Evolutionary conservation across 1,140 invertebrate genomes (phyloP).

Genomic region (Melitaea cinxia): DNA sequence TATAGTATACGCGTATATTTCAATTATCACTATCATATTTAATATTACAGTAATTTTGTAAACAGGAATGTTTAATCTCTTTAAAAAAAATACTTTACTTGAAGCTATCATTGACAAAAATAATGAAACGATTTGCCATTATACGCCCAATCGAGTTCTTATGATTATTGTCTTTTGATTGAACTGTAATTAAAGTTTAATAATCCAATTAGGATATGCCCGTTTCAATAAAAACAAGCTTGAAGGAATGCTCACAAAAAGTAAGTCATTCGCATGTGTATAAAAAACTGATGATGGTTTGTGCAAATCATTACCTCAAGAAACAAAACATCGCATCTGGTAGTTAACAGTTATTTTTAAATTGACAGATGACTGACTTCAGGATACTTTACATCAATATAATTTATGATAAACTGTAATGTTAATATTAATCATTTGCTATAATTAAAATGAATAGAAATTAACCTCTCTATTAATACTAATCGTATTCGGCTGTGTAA

Average conservation of each 20-base stretch:
- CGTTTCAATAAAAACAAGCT: constrained; percentile 13
- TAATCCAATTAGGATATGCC: constrained; percentile 14
- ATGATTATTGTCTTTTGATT: constrained; percentile 16
- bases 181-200: constrained; percentile 9
- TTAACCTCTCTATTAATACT: too few relatives aligned
- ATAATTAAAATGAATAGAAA: too few relatives aligned
- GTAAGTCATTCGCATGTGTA: constrained; percentile 1
- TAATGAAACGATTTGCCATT: neutral
- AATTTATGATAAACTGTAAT: neutral
- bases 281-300: constrained; percentile 10
- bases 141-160: constrained; percentile 8
- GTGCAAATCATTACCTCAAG: constrained; percentile 9
- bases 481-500: too few relatives aligned
- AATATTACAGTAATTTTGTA: too few relatives aligned
- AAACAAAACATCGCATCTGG: constrained; percentile 10
- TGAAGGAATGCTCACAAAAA: constrained; percentile 5
- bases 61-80: neutral
- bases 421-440: too few relatives aligned
- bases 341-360: constrained; percentile 8
- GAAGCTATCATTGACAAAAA: neutral
- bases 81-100: too few relatives aligned
- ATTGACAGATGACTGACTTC: neutral
- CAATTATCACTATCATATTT: too few relatives aligned
- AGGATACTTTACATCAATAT: neutral
- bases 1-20: too few relatives aligned